Percentiles rank a stretch among this genome's conserved stretches.
Evolutionary conservation across 2,797 vertebrate genomes (phyloP).

Genomic region (Danio albolineatus): DNA sequence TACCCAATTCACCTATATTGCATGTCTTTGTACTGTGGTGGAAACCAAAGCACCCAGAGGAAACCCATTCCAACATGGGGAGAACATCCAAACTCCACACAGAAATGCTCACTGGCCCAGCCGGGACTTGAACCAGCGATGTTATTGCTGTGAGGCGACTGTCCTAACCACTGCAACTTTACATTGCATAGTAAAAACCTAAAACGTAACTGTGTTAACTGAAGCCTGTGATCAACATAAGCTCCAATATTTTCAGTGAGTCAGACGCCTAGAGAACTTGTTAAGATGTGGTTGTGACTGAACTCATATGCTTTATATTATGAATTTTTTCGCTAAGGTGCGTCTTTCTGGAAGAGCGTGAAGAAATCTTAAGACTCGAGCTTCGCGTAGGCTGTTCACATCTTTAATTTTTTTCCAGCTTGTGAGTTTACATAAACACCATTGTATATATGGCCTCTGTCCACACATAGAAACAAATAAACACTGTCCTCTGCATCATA

Average conservation of each 20-base stretch:
- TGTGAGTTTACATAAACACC: slow-evolving; percentile 28
- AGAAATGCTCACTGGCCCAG: too few species aligned
- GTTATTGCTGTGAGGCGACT: too few species aligned
- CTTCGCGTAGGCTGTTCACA: slow-evolving; percentile 3
- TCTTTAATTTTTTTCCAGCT: slow-evolving; percentile 10
- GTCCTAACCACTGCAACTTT: too few species aligned
- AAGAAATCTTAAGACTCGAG: slow-evolving; percentile 15
- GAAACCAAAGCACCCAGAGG: too few species aligned
- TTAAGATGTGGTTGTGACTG: slow-evolving; percentile 41
- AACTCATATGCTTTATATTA: slow-evolving; percentile 53
- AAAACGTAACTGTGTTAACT: slow-evolving; percentile 12
- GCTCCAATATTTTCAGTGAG: slow-evolving; percentile 36
- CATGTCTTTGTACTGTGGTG: too few species aligned
- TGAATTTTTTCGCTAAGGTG: slow-evolving; percentile 42
- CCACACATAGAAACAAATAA: slow-evolving; percentile 41
- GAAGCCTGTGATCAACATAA: slow-evolving; percentile 22
- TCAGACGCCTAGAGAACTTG: slow-evolving; percentile 28
- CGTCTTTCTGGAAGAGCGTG: slow-evolving; percentile 28
- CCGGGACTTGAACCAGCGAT: too few species aligned
- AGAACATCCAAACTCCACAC: too few species aligned
- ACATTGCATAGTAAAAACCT: slow-evolving; percentile 20
- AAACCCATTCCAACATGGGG: too few species aligned
- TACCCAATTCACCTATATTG: too few species aligned
- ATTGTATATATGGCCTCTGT: background rate
- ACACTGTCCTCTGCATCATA: slow-evolving; percentile 41